Evolutionary conservation across 2,113 vertebrate genomes (phyloP).

Genomic region (Urocolius indicus): DNA sequence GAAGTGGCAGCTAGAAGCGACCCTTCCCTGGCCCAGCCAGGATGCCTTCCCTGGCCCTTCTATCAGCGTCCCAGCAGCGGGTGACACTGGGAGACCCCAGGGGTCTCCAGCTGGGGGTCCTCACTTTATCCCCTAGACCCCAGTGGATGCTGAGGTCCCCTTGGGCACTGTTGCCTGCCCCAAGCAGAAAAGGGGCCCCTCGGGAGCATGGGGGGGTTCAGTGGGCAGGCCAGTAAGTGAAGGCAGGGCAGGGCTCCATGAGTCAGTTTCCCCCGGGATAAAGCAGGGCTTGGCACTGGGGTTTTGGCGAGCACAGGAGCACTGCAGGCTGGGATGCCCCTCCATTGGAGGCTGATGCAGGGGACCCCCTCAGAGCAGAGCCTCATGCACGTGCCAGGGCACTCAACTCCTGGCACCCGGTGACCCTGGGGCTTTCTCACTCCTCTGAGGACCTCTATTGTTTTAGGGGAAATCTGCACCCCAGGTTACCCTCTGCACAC

Average conservation of each 20-base stretch:
- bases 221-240: not conserved
- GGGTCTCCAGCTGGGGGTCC: not conserved
- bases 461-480: not conserved
- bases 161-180: not conserved
- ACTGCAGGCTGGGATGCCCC: no score
- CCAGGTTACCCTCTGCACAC: accelerated
- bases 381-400: no score
- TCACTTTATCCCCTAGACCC: not conserved
- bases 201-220: accelerated
- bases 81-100: accelerated
- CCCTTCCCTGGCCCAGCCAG: no score
- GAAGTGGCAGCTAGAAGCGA: not conserved
- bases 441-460: not conserved
- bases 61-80: accelerated
- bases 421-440: not conserved
- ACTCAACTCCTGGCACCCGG: accelerated
- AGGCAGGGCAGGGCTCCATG: not conserved
- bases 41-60: no score
- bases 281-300: accelerated
- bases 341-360: no score
- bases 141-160: accelerated
- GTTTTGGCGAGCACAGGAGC: not conserved
- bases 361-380: not conserved
- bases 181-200: no score
- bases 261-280: not conserved